These are phyloP conservation scores for Neoitamus cyanurus DNA, from an alignment of 2,888 invertebrate species.

Conservation along the genomic window DNA sequence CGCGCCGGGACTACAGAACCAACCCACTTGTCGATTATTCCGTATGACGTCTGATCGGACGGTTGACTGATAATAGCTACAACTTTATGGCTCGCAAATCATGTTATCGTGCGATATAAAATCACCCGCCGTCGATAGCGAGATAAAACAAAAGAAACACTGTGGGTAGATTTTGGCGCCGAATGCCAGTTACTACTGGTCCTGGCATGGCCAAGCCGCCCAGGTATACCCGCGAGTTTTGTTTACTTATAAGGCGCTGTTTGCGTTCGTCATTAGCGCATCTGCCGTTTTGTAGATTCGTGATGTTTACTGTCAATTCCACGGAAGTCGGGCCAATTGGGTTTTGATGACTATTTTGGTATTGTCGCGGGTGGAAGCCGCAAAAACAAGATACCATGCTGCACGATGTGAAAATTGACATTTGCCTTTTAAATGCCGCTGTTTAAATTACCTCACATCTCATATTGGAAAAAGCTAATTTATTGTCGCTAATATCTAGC, in stretches of 20 bases:
- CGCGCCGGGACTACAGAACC: not conserved
- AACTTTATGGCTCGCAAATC: not conserved
- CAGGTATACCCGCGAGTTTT: not conserved
- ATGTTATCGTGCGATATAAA: constrained; percentile 23
- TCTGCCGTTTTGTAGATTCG: constrained; percentile 13
- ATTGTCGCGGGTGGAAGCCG: not conserved
- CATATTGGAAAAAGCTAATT: too few species aligned
- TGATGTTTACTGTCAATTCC: not conserved
- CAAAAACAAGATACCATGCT: not conserved
- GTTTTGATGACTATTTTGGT: not conserved
- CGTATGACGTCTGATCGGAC: not conserved
- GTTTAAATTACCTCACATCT: too few species aligned
- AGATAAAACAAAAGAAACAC: constrained; percentile 1
- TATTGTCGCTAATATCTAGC: too few species aligned
- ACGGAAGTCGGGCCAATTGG: not conserved
- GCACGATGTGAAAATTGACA: not conserved
- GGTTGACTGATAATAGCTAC: not conserved
- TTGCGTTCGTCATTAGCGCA: constrained; percentile 13
- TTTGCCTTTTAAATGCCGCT: too few species aligned
- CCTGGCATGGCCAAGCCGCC: not conserved
- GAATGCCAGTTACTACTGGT: constrained; percentile 6
- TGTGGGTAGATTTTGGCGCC: not conserved
- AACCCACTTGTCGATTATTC: not conserved
- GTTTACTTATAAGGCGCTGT: not conserved
- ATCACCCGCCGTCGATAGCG: constrained; percentile 17